These are phyloP conservation scores for Catharus bicknelli DNA, from an alignment of 2,113 vertebrate genomes.

Conservation along the genomic window DNA sequence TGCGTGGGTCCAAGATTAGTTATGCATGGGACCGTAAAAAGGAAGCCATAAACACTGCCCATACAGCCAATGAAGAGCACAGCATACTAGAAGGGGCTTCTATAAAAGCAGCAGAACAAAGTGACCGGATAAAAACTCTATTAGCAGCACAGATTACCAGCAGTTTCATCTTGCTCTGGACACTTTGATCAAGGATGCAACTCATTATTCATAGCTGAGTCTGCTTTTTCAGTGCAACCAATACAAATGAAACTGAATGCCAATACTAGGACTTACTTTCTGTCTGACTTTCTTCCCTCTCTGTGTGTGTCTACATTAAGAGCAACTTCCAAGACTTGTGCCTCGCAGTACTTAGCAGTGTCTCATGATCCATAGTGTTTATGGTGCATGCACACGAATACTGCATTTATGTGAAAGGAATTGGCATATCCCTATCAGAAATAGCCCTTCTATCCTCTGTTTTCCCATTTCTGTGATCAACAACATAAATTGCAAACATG, in stretches of 20 bases:
- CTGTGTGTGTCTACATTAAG: not conserved
- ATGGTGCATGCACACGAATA: not conserved
- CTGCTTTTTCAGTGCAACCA: not conserved
- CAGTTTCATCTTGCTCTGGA: constrained; percentile 14
- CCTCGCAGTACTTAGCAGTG: not conserved
- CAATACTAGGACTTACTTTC: not conserved
- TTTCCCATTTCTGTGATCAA: not conserved
- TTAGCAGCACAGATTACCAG: not conserved
- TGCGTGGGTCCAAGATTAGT: not conserved
- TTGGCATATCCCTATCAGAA: not conserved
- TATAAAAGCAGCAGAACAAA: constrained; percentile 10
- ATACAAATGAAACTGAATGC: not conserved
- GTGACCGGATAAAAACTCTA: not conserved
- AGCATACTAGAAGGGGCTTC: not conserved
- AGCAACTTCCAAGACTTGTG: not conserved
- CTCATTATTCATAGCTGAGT: constrained; percentile 13
- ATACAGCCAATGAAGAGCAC: not conserved
- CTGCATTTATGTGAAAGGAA: not conserved
- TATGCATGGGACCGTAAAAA: not conserved
- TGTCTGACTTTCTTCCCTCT: not conserved
- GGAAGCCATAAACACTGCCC: not conserved
- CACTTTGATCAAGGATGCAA: constrained; percentile 20
- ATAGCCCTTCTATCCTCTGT: not conserved
- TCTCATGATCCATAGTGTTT: not conserved
- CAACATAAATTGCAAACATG: not conserved